Base-by-base conservation (phyloP, 2,888 invertebrate species). In the Odontocerum albicorne region DNA sequence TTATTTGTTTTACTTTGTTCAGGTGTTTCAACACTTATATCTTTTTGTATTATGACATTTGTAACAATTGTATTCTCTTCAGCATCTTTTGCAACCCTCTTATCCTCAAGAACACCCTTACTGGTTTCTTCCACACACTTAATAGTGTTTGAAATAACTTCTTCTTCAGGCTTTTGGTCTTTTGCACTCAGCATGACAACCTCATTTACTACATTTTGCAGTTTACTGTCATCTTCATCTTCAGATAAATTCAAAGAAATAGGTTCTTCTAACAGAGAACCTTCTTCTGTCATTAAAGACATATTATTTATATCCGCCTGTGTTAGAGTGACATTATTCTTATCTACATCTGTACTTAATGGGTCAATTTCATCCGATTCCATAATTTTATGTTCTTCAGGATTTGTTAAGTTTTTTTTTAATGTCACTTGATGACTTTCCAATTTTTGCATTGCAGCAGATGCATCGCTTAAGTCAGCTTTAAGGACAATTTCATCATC, bases 261-360 rank as follows among this genome's bases (percentile, higher is more conserved):
- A 32, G 44, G 27, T 4, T 57, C 57, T 13, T 65, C 67, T 2
- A 53, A 38, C 2, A 63, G 60, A 1, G 75, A 75, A 59, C 71
- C 72, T 63, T 77, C 77, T 60, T 77, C 76, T 21, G 76, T 75
- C 27, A 76, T 62, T 32, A 76, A 61, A 0, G 77, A 77, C 51
- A 51, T 47, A 7, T 68, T 61, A 21, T 70, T 69, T 8, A 47
- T 21, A 46, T 58, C 57, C 42, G 46, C 62, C 52, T 45, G 60
- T 13, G 40, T 32, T 31, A 35, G 55, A 22, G 55, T 35, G 62
- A 19, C 27, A 2, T n/a, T 12, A n/a, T 6, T 21, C 10, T 22
- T 21, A 15, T 27, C 4, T 27, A 15, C 13, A 15, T 7, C 22
- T 15, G 16, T 16, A 27, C 16, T 22, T 15, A 43, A 43, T 13